phyloP scores from a whole-genome alignment of 2,888 invertebrate genomes.

The Abscondita cerata region DNA sequence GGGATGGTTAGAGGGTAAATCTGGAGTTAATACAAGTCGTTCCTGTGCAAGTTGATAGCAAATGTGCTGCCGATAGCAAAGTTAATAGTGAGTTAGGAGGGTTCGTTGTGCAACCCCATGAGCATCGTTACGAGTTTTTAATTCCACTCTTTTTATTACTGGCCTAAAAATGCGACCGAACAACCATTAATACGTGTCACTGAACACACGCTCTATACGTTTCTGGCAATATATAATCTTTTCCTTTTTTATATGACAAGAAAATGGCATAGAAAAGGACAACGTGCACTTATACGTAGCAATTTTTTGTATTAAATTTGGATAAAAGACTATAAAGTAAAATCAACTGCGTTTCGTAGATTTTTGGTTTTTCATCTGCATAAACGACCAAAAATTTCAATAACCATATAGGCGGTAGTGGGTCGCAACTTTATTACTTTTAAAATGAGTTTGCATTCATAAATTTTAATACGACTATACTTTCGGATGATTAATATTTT shows the following conservation, averaged over 20 bases:
- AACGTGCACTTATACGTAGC: not conserved
- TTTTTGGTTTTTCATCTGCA: conserved; percentile 49
- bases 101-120: conserved; percentile 45
- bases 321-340: conserved; percentile 40
- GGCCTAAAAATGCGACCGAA: conserved; percentile 46
- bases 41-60: conserved; percentile 45
- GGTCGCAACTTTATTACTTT: conserved; percentile 52
- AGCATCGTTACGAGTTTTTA: conserved; percentile 56
- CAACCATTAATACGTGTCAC: conserved; percentile 50
- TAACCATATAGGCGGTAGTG: conserved; percentile 45
- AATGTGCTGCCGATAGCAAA: conserved; percentile 44
- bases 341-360: conserved; percentile 42
- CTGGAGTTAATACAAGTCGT: conserved; percentile 50
- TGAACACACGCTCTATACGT: conserved; percentile 29
- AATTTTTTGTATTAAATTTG: conserved; percentile 34
- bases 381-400: conserved; percentile 52
- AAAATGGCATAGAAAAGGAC: not conserved
- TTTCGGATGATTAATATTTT: conserved; percentile 27
- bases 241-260: not conserved
- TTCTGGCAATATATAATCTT: conserved; percentile 13
- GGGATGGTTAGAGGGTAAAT: conserved; percentile 49
- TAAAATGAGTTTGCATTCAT: conserved; percentile 49
- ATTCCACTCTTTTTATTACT: conserved; percentile 54
- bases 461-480: conserved; percentile 42
- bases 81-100: conserved; percentile 50